These are phyloP conservation scores for Unio delphinus DNA, from an alignment of 2,888 invertebrate species.

Conservation along the genomic window DNA sequence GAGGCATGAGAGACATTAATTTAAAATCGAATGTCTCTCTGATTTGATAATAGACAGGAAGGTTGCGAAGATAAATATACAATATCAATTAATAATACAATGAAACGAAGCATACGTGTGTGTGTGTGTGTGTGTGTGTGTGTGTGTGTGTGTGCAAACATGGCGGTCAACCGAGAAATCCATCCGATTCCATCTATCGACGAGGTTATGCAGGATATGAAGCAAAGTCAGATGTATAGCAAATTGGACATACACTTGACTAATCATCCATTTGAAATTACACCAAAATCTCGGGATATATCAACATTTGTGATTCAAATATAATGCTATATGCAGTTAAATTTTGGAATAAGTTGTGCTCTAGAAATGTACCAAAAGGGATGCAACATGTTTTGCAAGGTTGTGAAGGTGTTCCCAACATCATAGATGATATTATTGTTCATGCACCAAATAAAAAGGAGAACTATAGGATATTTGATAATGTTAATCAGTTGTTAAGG, in stretches of 20 bases:
- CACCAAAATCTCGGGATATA: background rate
- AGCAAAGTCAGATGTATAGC: slow-evolving; percentile 8
- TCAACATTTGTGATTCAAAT: slow-evolving; percentile 9
- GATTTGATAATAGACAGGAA: too few relatives aligned
- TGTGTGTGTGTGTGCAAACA: slow-evolving; percentile 14
- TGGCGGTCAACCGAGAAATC: slow-evolving; percentile 13
- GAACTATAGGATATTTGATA: slow-evolving; percentile 3
- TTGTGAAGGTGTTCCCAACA: slow-evolving; percentile 13
- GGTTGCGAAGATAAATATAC: too few relatives aligned
- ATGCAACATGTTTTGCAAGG: background rate
- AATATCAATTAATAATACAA: too few relatives aligned
- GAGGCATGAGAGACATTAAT: too few relatives aligned
- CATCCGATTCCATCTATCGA: slow-evolving; percentile 23
- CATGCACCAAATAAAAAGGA: slow-evolving; percentile 7
- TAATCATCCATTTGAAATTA: slow-evolving; percentile 11
- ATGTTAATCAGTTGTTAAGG: slow-evolving; percentile 4
- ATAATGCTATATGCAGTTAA: slow-evolving; percentile 3
- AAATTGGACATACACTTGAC: slow-evolving; percentile 15
- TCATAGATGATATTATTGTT: slow-evolving; percentile 9
- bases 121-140: too few relatives aligned
- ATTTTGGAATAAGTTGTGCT: slow-evolving; percentile 5
- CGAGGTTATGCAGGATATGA: slow-evolving; percentile 16
- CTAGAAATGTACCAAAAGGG: slow-evolving; percentile 2
- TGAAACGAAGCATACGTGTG: too few relatives aligned
- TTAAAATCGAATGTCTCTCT: too few relatives aligned